A percentile compares a stretch with the other conserved stretches of the same genome.
These are phyloP conservation scores for Anabas testudineus DNA, from an alignment of 2,797 vertebrate species.

Conservation along the genomic window DNA sequence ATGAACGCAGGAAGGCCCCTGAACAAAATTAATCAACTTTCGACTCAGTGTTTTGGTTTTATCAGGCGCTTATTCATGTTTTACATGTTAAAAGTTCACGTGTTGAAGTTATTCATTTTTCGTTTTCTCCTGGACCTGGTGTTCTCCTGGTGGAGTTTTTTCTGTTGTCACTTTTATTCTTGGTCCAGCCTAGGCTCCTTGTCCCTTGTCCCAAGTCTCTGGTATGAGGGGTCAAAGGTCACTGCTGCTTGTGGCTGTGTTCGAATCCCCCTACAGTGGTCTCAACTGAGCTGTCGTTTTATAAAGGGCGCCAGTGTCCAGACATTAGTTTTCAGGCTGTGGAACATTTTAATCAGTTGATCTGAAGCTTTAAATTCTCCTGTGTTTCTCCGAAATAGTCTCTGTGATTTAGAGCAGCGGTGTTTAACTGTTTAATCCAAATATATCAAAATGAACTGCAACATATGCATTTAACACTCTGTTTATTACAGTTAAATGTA, in stretches of 20 bases:
- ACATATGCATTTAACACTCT: not conserved
- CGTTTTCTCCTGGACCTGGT: not conserved
- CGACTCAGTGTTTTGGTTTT: not conserved
- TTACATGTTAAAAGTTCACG: not conserved
- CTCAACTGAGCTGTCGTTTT: slow-evolving; percentile 61
- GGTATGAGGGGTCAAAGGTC: slow-evolving; percentile 83
- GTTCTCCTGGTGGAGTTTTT: not conserved
- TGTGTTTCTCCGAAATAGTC: too few species aligned
- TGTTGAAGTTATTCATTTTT: not conserved
- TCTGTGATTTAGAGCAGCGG: not conserved
- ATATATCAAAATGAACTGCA: not conserved
- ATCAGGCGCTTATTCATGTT: not conserved
- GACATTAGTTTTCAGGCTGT: slow-evolving; percentile 46
- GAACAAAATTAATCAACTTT: not conserved
- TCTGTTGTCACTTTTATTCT: slow-evolving; percentile 58
- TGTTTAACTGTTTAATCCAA: not conserved
- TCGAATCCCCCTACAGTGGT: slow-evolving; percentile 77
- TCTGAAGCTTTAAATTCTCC: slow-evolving; percentile 2
- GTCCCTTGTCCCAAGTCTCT: slow-evolving; percentile 72
- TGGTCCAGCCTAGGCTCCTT: slow-evolving; percentile 46
- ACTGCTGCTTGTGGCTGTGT: slow-evolving; percentile 73
- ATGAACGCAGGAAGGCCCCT: slow-evolving; percentile 5
- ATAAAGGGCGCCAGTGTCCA: slow-evolving; percentile 44
- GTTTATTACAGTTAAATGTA: not conserved
- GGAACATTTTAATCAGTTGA: slow-evolving; percentile 52